phyloP scores from a whole-genome alignment of 2,797 vertebrate genomes.

The Urocyon cinereoargenteus region DNA sequence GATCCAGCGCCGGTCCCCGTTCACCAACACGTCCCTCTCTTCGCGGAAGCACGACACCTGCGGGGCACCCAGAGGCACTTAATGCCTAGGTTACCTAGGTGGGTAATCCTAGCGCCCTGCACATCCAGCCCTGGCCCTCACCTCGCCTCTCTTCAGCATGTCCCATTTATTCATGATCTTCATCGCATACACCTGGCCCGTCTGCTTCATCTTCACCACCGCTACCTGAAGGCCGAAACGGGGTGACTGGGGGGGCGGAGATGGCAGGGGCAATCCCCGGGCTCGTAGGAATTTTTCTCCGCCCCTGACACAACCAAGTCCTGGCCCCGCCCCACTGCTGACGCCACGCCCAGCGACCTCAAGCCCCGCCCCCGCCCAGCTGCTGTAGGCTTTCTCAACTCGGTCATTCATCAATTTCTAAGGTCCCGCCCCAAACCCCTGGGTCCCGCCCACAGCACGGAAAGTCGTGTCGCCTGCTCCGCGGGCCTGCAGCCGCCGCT shows the following conservation, averaged over 20 bases:
- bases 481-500: rapidly evolving
- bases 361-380: background rate
- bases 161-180: conserved; percentile 97
- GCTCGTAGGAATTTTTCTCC: rapidly evolving
- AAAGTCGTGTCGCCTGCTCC: background rate
- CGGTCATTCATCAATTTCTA: conserved; percentile 75
- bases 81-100: too few species aligned
- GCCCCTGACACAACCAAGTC: rapidly evolving
- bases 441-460: background rate
- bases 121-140: conserved; percentile 46
- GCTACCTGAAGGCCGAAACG: conserved; percentile 87
- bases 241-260: background rate
- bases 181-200: conserved; percentile 92
- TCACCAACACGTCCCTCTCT: conserved; percentile 93
- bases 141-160: conserved; percentile 92
- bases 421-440: background rate
- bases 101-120: background rate
- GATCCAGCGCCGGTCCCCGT: conserved; percentile 93
- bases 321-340: background rate
- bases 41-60: conserved; percentile 94
- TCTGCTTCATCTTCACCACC: conserved; percentile 90
- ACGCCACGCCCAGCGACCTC: rapidly evolving
- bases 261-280: background rate
- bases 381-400: background rate
- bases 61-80: background rate